Evolutionary conservation across 2,888 invertebrate species (phyloP), one percentile per base, ranked within the genome.

Genomic region (Priocnemis perturbator): DNA sequence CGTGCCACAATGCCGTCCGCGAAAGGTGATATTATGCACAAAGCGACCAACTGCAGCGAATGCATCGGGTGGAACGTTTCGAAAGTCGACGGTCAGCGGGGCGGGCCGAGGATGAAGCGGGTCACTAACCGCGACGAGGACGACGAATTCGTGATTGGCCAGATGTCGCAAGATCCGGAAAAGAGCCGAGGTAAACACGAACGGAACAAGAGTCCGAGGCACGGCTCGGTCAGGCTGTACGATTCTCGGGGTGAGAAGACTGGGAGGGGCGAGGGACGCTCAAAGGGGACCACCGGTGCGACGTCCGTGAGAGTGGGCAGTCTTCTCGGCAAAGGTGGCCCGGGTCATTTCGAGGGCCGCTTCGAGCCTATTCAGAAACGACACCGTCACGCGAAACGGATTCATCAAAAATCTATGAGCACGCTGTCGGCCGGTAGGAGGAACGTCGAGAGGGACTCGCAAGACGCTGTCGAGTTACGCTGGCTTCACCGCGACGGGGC

Each of bases 81-180:
- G 62, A 62, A n/a, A 50, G 11, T 47, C 4, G 37, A 37, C 37
- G 37, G 11, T n/a, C n/a, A 37, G 2, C 37, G 37, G 7, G 14
- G 14, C 7, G 7, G 11, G 11, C 1, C 37, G 20, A 45, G 23
- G 5, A 9, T 37, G 37, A 37, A 37, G 11, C 37, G 37, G 37
- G 37, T 37, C 37, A 17, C 19, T 3, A 17, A 79, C 70, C 78
- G 72, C 21, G 83, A 83, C 73, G 84, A 84, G 61, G 83, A 83
- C 21, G 79, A 82, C 19, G 83, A 85, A 71, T 81, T 83, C 67
- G 74, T 81, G 69, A 82, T 83, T 56, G 80, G 79, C 14, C 83
- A 83, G 70, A 81, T 68, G 70, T 71, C 69, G 66, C 60, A 62
- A 59, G 76, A 65, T 71, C 62, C 48, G 44, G 67, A 71, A 47